Conservation (phyloP, 1,140 invertebrate genomes). For the Penaeus indicus region DNA sequence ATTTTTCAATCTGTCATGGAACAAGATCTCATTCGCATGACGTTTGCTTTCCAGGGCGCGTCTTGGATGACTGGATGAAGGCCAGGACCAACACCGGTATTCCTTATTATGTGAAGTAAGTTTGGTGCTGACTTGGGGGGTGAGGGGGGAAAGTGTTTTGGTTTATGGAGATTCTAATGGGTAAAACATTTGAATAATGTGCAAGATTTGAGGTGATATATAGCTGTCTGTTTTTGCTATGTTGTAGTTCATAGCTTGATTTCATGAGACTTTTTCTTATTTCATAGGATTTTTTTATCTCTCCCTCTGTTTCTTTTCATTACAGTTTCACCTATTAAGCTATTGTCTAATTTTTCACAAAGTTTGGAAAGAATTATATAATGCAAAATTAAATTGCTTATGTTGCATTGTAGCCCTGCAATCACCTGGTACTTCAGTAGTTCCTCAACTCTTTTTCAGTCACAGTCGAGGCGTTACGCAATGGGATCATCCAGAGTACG, state of each 20-base stretch:
- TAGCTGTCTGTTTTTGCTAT: not conserved
- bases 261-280: not conserved
- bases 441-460: conserved; percentile 67
- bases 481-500: conserved; percentile 74
- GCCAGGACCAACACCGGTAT: conserved; percentile 42
- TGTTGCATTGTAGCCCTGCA: not conserved
- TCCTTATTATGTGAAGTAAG: conserved; percentile 60
- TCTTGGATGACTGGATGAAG: conserved; percentile 46
- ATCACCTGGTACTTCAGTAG: not conserved
- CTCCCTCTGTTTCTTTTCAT: too few relatives aligned
- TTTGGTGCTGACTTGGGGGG: not conserved
- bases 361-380: not conserved
- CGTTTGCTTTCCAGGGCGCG: conserved; percentile 35
- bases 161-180: not conserved
- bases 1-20: not conserved
- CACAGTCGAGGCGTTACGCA: conserved; percentile 68
- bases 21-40: too few relatives aligned
- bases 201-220: too few relatives aligned
- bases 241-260: not conserved
- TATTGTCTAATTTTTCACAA: too few relatives aligned
- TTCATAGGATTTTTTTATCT: too few relatives aligned
- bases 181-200: too few relatives aligned
- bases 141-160: not conserved
- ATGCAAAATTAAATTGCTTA: not conserved
- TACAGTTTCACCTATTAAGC: too few relatives aligned